Evolutionary conservation across 2,797 vertebrate species (phyloP).

Genomic region (Chromobotia macracanthus): DNA sequence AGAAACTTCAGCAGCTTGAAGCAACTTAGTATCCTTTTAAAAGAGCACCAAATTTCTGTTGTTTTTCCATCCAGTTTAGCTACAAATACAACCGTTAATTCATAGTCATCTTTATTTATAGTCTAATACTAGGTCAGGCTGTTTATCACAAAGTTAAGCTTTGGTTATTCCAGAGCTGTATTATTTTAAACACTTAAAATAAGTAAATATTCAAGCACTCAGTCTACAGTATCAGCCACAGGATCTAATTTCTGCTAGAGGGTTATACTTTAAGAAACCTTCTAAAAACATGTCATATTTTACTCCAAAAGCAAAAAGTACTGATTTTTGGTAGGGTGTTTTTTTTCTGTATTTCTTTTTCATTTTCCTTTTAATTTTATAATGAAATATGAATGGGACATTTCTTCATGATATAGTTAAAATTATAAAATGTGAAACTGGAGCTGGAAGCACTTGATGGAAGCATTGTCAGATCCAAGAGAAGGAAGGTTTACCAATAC

Average conservation of each 20-base stretch:
- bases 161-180: no score
- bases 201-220: no score
- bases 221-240: no score
- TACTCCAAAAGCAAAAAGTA: no score
- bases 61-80: not conserved
- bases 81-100: not conserved
- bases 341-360: no score
- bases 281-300: no score
- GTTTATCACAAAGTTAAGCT: no score
- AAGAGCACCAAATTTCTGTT: not conserved
- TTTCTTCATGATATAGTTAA: conserved; percentile 4
- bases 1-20: conserved; percentile 41
- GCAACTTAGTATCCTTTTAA: conserved; percentile 30
- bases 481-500: no score
- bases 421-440: not conserved
- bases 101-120: not conserved
- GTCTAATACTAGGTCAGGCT: not conserved
- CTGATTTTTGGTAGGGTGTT: no score
- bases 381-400: not conserved
- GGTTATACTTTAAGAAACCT: no score
- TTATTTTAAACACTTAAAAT: no score
- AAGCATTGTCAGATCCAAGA: conserved; percentile 50
- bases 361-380: not conserved
- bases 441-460: conserved; percentile 56
- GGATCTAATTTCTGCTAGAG: no score